A percentile compares a stretch with the other conserved stretches of the same genome.
Conservation (phyloP, 2,888 invertebrate genomes). For the Gnatocerus cornutus region DNA sequence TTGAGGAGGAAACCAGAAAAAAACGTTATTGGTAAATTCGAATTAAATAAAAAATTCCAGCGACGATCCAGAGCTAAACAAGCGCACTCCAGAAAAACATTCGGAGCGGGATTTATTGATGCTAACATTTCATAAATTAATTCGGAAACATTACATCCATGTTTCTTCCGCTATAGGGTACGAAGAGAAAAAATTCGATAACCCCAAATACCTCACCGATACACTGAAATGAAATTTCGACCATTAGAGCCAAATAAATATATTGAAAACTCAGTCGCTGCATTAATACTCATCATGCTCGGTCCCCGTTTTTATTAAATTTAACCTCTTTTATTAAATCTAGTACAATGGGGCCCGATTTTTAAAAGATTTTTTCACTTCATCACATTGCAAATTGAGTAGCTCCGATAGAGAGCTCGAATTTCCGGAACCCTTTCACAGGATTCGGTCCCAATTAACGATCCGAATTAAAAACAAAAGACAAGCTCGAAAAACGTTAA, state of each 20-base stretch:
- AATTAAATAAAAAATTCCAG: constrained; percentile 7
- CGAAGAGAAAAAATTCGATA: constrained; percentile 12
- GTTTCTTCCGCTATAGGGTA: constrained; percentile 12
- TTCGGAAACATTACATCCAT: constrained; percentile 13
- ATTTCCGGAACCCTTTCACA: constrained; percentile 5
- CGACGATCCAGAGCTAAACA: not conserved
- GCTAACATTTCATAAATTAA: constrained; percentile 17
- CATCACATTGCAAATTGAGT: constrained; percentile 24
- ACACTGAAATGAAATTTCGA: constrained; percentile 11
- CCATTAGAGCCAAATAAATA: constrained; percentile 13
- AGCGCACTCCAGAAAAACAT: constrained; percentile 9
- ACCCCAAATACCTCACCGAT: constrained; percentile 8
- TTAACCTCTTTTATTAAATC: constrained; percentile 24
- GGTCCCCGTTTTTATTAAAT: constrained; percentile 18
- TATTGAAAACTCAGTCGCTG: constrained; percentile 13
- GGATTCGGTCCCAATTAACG: constrained; percentile 26
- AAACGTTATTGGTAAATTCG: not conserved
- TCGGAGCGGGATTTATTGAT: constrained; percentile 6
- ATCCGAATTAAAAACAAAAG: constrained; percentile 47
- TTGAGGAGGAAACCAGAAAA: not conserved
- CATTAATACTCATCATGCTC: constrained; percentile 20
- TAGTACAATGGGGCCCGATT: constrained; percentile 4
- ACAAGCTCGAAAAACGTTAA: constrained; percentile 54
- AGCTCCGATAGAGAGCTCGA: not conserved
- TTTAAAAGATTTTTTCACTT: constrained; percentile 16